phyloP scores from a whole-genome alignment of 2,113 vertebrate genomes.

The Pterophyllum scalare region DNA sequence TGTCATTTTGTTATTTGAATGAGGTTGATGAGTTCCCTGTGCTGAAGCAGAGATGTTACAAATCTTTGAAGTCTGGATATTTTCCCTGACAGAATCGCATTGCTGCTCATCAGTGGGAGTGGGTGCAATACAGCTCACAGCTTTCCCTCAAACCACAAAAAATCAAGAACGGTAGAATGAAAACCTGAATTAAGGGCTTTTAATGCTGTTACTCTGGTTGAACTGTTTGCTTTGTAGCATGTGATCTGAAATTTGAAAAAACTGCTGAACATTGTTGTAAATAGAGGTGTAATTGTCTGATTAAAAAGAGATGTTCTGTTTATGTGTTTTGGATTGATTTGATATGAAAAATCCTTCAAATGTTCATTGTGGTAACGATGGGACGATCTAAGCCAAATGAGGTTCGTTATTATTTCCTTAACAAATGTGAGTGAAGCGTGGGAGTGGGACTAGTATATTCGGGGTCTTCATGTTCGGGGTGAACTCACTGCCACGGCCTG shows the following conservation, averaged over 20 bases:
- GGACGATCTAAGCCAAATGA: background rate
- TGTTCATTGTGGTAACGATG: background rate
- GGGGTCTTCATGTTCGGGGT: background rate
- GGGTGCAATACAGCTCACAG: slow-evolving; percentile 8
- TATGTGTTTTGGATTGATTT: slow-evolving; percentile 30
- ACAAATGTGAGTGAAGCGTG: background rate
- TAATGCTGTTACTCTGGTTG: background rate
- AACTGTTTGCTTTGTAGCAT: slow-evolving; percentile 29
- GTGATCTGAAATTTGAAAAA: slow-evolving; percentile 21
- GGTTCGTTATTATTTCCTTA: background rate
- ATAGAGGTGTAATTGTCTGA: slow-evolving; percentile 4
- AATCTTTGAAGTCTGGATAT: background rate
- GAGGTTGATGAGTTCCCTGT: background rate
- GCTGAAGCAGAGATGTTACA: background rate
- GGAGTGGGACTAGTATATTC: background rate
- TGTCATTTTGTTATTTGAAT: background rate
- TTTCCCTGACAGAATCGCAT: background rate
- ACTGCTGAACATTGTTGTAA: slow-evolving; percentile 18
- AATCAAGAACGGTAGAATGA: background rate
- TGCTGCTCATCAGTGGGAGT: slow-evolving; percentile 2
- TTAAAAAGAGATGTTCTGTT: slow-evolving; percentile 32
- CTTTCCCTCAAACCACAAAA: background rate
- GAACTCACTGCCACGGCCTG: background rate
- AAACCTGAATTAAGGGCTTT: slow-evolving; percentile 20
- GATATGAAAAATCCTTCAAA: background rate